Evolutionary conservation across 2,888 invertebrate species (phyloP).

Genomic region (Hydraecia micacea): DNA sequence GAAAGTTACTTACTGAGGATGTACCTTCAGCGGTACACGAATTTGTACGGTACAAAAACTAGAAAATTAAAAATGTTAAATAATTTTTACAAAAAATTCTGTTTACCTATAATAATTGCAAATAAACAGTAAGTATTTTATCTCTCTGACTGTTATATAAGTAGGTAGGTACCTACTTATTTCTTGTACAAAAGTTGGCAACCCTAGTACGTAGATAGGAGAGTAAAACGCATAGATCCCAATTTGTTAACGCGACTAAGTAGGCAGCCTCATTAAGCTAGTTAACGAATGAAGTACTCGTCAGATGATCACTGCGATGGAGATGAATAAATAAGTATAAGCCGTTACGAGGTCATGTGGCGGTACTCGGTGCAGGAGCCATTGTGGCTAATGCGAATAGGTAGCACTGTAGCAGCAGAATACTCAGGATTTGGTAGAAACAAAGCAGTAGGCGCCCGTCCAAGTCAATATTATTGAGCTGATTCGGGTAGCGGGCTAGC

Average conservation of each 20-base stretch:
- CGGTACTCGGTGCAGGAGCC: neutral
- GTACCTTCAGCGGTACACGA: too few relatives aligned
- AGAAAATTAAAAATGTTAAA: too few relatives aligned
- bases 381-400: neutral
- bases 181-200: neutral
- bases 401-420: neutral
- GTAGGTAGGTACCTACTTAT: neutral
- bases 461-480: neutral
- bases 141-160: too few relatives aligned
- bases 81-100: too few relatives aligned
- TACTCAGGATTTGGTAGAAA: neutral
- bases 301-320: slow-evolving; percentile 22
- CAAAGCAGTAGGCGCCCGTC: neutral
- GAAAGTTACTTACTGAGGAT: too few relatives aligned
- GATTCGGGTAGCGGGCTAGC: neutral
- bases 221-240: slow-evolving; percentile 38
- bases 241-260: slow-evolving; percentile 51
- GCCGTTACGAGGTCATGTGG: slow-evolving; percentile 32
- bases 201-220: neutral
- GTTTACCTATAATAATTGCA: too few relatives aligned
- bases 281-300: slow-evolving; percentile 50
- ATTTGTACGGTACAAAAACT: too few relatives aligned
- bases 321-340: slow-evolving; percentile 36
- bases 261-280: slow-evolving; percentile 58
- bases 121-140: too few relatives aligned